Base-by-base conservation (phyloP, 2,113 vertebrate genomes). In the Vulpes vulpes region DNA sequence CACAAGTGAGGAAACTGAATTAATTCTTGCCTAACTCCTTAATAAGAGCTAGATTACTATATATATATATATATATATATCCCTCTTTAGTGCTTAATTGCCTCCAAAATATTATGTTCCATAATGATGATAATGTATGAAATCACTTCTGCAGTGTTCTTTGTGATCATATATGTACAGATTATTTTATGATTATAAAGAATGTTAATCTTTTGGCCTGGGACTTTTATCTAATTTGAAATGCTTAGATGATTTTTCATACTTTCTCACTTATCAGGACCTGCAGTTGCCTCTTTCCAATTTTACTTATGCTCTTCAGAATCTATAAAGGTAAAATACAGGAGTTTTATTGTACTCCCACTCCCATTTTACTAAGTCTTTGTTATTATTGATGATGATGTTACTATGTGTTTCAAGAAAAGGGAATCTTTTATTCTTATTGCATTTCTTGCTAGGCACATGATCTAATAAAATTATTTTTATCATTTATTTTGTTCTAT, bases 21-120 rank as follows among this genome's bases (percentile, higher is more conserved):
- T 94, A 85, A 79, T 89, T 93, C 78, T 73, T 65, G 35, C 15
- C 73, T 94, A 82, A 78, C 19, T 86, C 30, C 82, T 87, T 97
- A 62, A 43, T 80, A 96, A 97, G 23, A 82, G 30, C 6, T 89
- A 78, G 49, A 74, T 71, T 38, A 32, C 23, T 60, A 59, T 74
- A 23, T 49, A 27, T 1, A n/a, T 35, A 53, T 25, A 91, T 20
- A 9, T 11, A 60, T 3, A 79, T 64, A 35, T 65, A 74, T 14
- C 14, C 51, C n/a, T 89, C 60, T 78, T 81, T 23, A 35, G 49
- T 19, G 11, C n/a, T 71, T 96, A 89, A 93, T 97, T 95, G 80
- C 74, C 71, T 95, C 38, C 95, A 71, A 64, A 55, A 91, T n/a
- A 7, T 43, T 69, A 60, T 94, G 43, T 94, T 95, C 59, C 49